phyloP scores from a whole-genome alignment of 2,888 invertebrate species.

The Eledone cirrhosa region DNA sequence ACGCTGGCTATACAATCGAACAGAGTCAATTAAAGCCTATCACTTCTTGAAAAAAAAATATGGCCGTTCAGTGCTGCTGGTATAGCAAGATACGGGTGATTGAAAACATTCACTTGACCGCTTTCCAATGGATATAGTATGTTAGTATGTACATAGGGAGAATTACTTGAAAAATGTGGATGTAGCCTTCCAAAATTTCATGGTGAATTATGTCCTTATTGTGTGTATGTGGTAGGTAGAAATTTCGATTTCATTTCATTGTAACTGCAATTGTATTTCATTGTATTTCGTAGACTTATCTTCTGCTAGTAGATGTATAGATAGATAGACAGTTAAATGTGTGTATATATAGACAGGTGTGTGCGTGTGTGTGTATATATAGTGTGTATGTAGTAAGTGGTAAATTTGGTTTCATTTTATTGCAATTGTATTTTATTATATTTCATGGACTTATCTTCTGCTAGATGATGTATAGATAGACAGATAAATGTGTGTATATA shows the following conservation, averaged over 20 bases:
- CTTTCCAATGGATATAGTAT: not conserved
- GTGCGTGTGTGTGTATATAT: no score
- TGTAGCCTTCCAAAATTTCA: conserved; percentile 18
- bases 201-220: conserved; percentile 28
- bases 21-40: not conserved
- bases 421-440: no score
- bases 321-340: no score
- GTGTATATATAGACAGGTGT: no score
- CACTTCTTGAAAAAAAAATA: conserved; percentile 12
- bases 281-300: no score
- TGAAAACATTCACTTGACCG: not conserved
- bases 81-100: conserved; percentile 19
- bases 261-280: no score
- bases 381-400: no score
- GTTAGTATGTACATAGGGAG: conserved; percentile 20
- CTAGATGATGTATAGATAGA: no score
- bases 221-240: conserved; percentile 28
- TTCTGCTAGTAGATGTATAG: no score
- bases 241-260: not conserved
- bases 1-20: conserved; percentile 4
- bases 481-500: no score
- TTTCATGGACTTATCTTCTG: no score
- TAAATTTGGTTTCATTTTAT: no score
- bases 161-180: conserved; percentile 29
- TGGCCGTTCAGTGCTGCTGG: conserved; percentile 17